A percentile compares a stretch with the other conserved stretches of the same genome.
Evolutionary conservation across 2,113 vertebrate genomes (phyloP).

Genomic region (Ailurus styani): DNA sequence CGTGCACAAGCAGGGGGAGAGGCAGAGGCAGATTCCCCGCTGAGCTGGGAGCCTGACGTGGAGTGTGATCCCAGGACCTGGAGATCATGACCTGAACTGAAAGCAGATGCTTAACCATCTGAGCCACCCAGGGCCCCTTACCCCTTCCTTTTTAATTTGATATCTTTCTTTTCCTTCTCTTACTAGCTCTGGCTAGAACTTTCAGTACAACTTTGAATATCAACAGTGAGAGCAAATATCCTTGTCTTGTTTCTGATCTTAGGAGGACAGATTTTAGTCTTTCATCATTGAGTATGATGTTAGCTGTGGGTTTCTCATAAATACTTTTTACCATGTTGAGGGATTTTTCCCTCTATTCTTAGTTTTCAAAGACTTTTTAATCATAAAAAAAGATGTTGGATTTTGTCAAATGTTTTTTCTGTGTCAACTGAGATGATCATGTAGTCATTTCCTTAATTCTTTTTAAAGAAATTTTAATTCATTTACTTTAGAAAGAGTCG

Average conservation of each 20-base stretch:
- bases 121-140: not conserved
- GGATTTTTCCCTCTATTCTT: not conserved
- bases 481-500: not conserved
- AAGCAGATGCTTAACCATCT: too few relatives aligned
- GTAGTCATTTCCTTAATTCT: not conserved
- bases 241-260: not conserved
- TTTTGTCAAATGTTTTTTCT: not conserved
- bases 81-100: too few relatives aligned
- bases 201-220: not conserved
- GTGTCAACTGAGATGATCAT: not conserved
- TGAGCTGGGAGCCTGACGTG: too few relatives aligned
- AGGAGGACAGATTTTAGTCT: not conserved
- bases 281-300: not conserved
- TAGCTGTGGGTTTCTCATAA: not conserved
- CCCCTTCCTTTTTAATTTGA: not conserved
- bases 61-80: too few relatives aligned
- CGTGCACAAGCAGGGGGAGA: too few relatives aligned
- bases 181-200: not conserved
- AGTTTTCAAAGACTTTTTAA: not conserved
- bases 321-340: not conserved
- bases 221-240: not conserved
- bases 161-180: not conserved
- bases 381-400: not conserved
- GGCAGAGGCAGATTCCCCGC: too few relatives aligned
- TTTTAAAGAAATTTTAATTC: not conserved